Percentiles rank a stretch among this genome's conserved stretches.
Conservation (phyloP, 2,113 vertebrate species). For the Ibidorhyncha struthersii region DNA sequence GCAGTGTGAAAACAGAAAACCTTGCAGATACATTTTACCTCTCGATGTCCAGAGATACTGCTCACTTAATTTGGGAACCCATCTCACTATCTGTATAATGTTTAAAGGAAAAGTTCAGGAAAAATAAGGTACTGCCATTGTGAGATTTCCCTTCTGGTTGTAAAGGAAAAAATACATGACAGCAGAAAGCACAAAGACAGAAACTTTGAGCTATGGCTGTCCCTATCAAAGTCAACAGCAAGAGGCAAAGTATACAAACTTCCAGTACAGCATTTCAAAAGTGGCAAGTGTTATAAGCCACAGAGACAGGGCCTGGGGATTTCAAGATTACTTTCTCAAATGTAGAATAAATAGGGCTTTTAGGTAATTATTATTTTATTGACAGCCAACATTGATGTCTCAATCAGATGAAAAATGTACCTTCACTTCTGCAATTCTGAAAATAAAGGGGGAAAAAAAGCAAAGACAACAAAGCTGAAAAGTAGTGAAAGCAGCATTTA, state of each 20-base stretch:
- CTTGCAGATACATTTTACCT: not conserved
- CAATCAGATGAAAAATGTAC: not conserved
- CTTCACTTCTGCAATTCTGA: conserved; percentile 17
- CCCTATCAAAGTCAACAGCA: not conserved
- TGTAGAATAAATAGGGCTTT: not conserved
- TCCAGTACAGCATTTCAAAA: not conserved
- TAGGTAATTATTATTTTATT: not conserved
- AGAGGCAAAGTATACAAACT: not conserved
- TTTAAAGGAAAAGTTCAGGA: not conserved
- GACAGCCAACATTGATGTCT: not conserved
- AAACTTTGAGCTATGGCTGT: not conserved
- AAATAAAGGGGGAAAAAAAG: not conserved
- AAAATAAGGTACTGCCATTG: not conserved
- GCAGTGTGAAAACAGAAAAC: not conserved
- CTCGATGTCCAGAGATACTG: not conserved
- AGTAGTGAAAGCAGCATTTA: not conserved
- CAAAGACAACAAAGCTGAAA: not conserved
- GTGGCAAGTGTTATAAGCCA: not conserved
- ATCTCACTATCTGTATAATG: not conserved
- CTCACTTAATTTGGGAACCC: not conserved
- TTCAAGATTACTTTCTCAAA: not conserved
- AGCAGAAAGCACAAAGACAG: not conserved
- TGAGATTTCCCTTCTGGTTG: not conserved
- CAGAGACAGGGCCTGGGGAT: not conserved
- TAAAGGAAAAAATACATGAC: not conserved